Evolutionary conservation across 2,888 invertebrate genomes (phyloP), one percentile per base, ranked within the genome.

Genomic region (Phrixothrix hirtus): DNA sequence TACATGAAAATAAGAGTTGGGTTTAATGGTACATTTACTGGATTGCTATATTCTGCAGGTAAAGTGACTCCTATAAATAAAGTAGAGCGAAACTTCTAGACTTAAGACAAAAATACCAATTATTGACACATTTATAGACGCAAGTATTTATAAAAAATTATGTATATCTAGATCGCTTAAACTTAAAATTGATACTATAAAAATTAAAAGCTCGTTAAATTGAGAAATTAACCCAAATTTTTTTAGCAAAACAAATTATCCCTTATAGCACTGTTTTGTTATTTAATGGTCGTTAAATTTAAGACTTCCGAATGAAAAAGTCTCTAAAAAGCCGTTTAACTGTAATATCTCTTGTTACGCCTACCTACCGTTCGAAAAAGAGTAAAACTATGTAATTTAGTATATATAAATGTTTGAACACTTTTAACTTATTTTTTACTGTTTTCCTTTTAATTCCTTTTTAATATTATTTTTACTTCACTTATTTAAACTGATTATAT

Each of bases 1-100:
- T 93, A 92, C 74, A 95, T 95, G 95, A 94, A 94, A 76, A 94
- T 95, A 54, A 80, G 92, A 57, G 88, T 95, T 34, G 91, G 92
- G 1, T 95, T 94, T 76, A 95, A 95, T 75, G 94, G 94, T 11
- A 89, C 92, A 0, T 95, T 95, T 69, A 82, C 84, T 13, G 95
- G 95, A 31, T 78, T 95, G 31, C 85, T 95, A 15, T 95, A 95
- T 77, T 94, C 93, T 0, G 92, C 94, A 70, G 92, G 89, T 89
- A 77, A 78, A 70, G 21, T 5, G 12, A 12, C 11, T 12, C 3
- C 13, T 10, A 29, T 29, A n/a, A n/a, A n/a, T n/a, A n/a, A n/a
- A n/a, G n/a, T n/a, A n/a, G n/a, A n/a, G n/a, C n/a, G n/a, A n/a
- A n/a, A n/a, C n/a, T n/a, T n/a, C n/a, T n/a, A n/a, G n/a, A n/a